These are phyloP conservation scores for Oxyruncus cristatus DNA, from an alignment of 2,113 vertebrate species.

Conservation along the genomic window DNA sequence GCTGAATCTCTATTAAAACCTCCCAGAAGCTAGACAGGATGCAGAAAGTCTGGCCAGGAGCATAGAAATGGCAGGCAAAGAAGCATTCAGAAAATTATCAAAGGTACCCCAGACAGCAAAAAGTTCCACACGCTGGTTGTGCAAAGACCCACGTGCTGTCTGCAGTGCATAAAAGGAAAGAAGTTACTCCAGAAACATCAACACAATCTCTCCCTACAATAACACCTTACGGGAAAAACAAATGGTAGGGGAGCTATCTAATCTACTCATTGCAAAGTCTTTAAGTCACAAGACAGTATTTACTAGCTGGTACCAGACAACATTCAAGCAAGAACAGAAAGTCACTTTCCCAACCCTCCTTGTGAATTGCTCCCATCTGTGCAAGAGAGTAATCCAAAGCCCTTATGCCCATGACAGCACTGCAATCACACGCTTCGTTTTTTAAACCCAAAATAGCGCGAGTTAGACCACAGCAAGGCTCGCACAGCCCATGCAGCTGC, in stretches of 20 bases:
- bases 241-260: background rate
- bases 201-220: background rate
- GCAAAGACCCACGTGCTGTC: background rate
- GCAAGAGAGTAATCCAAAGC: conserved; percentile 59
- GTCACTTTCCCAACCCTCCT: conserved; percentile 26
- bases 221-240: background rate
- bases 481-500: conserved; percentile 39
- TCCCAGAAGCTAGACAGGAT: background rate
- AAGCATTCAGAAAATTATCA: background rate
- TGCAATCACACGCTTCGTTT: conserved; percentile 31
- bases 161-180: background rate
- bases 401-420: conserved; percentile 42
- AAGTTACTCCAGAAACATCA: background rate
- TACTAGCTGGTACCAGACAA: conserved; percentile 59
- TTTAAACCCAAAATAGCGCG: conserved; percentile 44
- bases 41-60: background rate
- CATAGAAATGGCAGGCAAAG: background rate
- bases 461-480: background rate
- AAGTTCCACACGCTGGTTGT: background rate
- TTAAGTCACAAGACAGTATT: conserved; percentile 26
- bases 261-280: background rate
- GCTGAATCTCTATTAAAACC: background rate
- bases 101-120: background rate
- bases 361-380: conserved; percentile 62
- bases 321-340: conserved; percentile 58